Conservation (phyloP, 2,888 invertebrate species). For the Nemotelus nigrinus region DNA sequence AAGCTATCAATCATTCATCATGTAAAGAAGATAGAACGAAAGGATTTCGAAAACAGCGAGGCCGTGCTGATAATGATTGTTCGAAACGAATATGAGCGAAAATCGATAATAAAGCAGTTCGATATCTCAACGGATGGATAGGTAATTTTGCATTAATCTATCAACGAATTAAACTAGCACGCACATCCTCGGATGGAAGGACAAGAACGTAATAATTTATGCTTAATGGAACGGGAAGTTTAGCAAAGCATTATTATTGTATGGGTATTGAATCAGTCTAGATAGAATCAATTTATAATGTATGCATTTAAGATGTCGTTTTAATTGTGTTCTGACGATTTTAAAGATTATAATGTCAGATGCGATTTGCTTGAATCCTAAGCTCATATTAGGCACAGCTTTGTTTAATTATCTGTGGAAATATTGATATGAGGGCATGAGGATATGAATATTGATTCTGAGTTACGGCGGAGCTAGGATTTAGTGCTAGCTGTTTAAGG, state of each 20-base stretch:
- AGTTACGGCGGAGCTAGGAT: too few relatives aligned
- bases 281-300: neutral
- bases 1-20: conserved; percentile 38
- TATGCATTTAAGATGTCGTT: too few relatives aligned
- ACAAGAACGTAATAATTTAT: neutral
- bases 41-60: conserved; percentile 27
- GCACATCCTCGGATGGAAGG: neutral
- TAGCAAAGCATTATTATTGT: neutral
- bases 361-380: too few relatives aligned
- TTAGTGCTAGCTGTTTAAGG: too few relatives aligned
- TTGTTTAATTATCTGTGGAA: too few relatives aligned
- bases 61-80: conserved; percentile 22
- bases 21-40: conserved; percentile 32
- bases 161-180: conserved; percentile 5
- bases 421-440: too few relatives aligned
- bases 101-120: conserved; percentile 16
- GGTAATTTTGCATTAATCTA: conserved; percentile 23
- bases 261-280: neutral
- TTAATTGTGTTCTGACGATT: too few relatives aligned
- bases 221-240: conserved; percentile 6
- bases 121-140: neutral
- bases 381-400: too few relatives aligned
- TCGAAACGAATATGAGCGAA: conserved; percentile 3
- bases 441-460: too few relatives aligned
- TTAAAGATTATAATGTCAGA: too few relatives aligned